Base-by-base conservation (phyloP, 2,113 vertebrate species). In the Petaurus breviceps region DNA sequence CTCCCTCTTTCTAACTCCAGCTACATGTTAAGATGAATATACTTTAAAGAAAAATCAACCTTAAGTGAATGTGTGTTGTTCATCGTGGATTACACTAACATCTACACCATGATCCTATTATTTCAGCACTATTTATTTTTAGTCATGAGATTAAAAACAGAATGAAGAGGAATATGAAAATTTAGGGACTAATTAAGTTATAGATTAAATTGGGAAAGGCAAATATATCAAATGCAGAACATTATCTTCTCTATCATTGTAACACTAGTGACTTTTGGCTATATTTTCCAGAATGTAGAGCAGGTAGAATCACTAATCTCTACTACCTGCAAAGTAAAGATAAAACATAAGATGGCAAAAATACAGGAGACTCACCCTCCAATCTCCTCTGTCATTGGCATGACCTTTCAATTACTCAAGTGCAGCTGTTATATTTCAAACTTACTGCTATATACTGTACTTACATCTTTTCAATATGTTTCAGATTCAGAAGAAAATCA, bases 391-490 rank as follows among this genome's bases (percentile, higher is more conserved):
- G 25, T 90, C 53, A 90, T 31, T 91, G 31, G 14, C 47, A 53
- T 25, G 19, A 50, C 0, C 43, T 37, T 90, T 94, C n/a, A 49
- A 25, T 96, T 52, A 92, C n/a, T 51, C 90, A 53, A 23, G 89
- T 94, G 91, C 52, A 51, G 4, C 50, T 54, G 0, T 90, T 50
- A 3, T 51, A 77, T 92, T 92, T 92, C 84, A 91, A 92, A 93
- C 26, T 47, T 53, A 94, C 37, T 9, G 2, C 9, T 90, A 55
- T n/a, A 31, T 1, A 25, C 91, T 14, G 50, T 90, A 2, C 10
- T 37, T 90, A 90, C 61, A 51, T 25, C 89, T 57, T 96, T 92
- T 96, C 47, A 55, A 95, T 43, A 84, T 91, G 43, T 91, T 90
- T 26, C 49, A 93, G 94, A 92, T 47, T 90, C 23, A 31, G 89